These are phyloP conservation scores for Cartodere bifasciata DNA, from an alignment of 2,888 invertebrate species.

Conservation along the genomic window DNA sequence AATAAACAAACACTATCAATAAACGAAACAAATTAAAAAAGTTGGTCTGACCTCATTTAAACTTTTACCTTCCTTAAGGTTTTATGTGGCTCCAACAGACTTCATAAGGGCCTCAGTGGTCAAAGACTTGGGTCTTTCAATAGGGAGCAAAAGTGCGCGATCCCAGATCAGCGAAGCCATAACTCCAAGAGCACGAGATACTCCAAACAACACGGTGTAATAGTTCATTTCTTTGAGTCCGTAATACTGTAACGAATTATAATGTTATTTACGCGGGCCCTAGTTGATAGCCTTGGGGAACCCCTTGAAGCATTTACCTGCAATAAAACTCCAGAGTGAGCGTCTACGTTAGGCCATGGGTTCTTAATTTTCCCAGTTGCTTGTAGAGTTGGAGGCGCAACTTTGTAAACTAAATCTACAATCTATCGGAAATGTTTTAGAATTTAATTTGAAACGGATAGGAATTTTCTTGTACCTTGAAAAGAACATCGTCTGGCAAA, in stretches of 20 bases:
- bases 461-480: no score
- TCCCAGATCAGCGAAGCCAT: constrained; percentile 77
- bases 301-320: constrained; percentile 31
- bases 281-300: no score
- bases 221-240: constrained; percentile 86
- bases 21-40: no score
- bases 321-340: constrained; percentile 70
- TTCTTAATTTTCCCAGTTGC: constrained; percentile 82
- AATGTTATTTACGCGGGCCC: no score
- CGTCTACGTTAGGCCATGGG: constrained; percentile 90
- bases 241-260: constrained; percentile 72
- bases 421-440: no score
- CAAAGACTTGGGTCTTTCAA: constrained; percentile 79
- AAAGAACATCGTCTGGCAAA: constrained; percentile 67
- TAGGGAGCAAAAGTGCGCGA: constrained; percentile 70
- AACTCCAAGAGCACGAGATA: constrained; percentile 77
- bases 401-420: constrained; percentile 69
- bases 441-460: no score
- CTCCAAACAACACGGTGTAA: constrained; percentile 87
- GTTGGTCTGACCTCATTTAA: no score
- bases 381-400: constrained; percentile 69
- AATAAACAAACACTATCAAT: no score
- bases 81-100: no score
- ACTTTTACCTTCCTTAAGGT: no score
- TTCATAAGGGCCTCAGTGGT: constrained; percentile 53